Evolutionary conservation across 2,888 invertebrate species (phyloP), one percentile per base, ranked within the genome.

Genomic region (Cecidostiba fungosa): DNA sequence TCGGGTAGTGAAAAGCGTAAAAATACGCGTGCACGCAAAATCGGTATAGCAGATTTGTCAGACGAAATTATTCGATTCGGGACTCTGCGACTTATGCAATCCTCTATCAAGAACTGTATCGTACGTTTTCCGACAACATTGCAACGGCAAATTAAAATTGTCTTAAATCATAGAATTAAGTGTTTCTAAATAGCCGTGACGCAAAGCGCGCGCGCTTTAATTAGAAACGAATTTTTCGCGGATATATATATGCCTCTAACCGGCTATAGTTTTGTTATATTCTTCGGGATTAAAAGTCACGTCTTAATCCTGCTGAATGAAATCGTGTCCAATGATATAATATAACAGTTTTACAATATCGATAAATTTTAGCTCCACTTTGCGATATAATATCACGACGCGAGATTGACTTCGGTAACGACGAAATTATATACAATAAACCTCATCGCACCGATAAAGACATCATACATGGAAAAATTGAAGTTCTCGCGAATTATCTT

Each of bases 181-280:
- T 39, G 36, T 80, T 80, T 80, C 80, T 39, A 72, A 80, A 80
- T 16, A 32, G 5, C 5, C 80, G 72, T 80, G 72, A 54, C 70
- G 70, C 70, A 72, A 72, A 80, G 50, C 23, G 32, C 36, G 23
- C 54, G 32, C 50, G 80, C 19, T n/a, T 54, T 54, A 70, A 80
- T 80, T 80, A 26, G 19, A 72, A 70, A 72, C 43, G 29, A 29
- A 23, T 39, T 59, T 72, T 72, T 70, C 32, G 16, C 10, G 23
- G 36, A 12, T 16, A 43, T 26, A 14, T 0, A 12, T 43, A n/a
- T n/a, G n/a, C n/a, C 23, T 23, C 73, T 23, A 5, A 32, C 3
- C 26, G 23, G 66, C 29, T 23, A 23, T n/a, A 50, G 50, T 36
- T 19, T 3, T 23, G n/a, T n/a, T n/a, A n/a, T 62, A 23, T 8